phyloP scores from a whole-genome alignment of 2,113 vertebrate genomes.

The Cryptotis parvus region DNA sequence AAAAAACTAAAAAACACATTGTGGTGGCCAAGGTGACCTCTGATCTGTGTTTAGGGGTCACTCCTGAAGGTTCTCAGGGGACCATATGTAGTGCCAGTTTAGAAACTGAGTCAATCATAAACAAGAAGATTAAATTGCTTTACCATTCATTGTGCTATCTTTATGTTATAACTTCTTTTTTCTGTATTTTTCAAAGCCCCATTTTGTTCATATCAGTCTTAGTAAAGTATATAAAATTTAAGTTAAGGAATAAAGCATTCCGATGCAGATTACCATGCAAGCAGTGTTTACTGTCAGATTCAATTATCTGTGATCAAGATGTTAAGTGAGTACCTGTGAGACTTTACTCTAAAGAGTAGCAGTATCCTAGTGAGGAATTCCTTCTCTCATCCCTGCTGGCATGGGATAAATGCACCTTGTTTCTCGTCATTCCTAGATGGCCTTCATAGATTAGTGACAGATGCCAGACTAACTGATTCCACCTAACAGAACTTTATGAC shows the following conservation, averaged over 20 bases:
- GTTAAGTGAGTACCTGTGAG: not conserved
- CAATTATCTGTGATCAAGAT: not conserved
- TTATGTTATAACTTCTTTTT: not conserved
- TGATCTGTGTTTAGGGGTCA: too few species aligned
- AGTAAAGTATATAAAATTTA: not conserved
- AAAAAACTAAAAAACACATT: too few species aligned
- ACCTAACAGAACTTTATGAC: not conserved
- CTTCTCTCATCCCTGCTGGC: not conserved
- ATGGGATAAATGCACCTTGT: not conserved
- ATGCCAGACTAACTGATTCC: not conserved
- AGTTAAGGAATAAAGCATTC: not conserved
- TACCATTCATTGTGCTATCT: too few species aligned
- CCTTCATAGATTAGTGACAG: conserved; percentile 1
- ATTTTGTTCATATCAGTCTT: not conserved
- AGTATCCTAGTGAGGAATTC: not conserved
- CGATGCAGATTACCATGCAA: not conserved
- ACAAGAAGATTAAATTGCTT: too few species aligned
- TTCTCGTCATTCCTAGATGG: not conserved
- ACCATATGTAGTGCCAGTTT: too few species aligned
- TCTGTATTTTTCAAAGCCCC: conserved; percentile 17
- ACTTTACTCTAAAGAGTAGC: not conserved
- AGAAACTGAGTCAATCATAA: too few species aligned
- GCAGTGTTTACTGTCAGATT: not conserved
- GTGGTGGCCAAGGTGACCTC: too few species aligned
- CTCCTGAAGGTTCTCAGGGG: too few species aligned